Evolutionary conservation across 1,140 invertebrate genomes (phyloP), one percentile per base, ranked within the genome.

Genomic region (Drosophila lacertosa): DNA sequence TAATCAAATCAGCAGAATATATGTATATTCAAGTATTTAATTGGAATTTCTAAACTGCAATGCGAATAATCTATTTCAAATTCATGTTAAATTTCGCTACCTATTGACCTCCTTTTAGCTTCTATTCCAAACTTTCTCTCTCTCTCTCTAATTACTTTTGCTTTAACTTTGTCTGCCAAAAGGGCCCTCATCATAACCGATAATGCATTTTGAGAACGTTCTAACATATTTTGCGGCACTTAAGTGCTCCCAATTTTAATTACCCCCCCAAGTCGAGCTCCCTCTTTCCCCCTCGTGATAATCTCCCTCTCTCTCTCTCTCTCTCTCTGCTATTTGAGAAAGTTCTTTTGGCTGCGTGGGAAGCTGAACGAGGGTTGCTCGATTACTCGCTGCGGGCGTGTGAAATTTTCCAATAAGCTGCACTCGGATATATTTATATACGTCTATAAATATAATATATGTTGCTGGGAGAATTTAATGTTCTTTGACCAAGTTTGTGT

Each of bases 381-480:
- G 26, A 26, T 18, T 44, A 39, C 45, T 47, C 35, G 33, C 71
- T 81, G 81, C 81, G 68, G 68, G 81, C 82, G 82, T 86, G 81
- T 88, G 82, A 84, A 86, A 81, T 68, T 77, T 88, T 66, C 69
- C 82, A 74, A 88, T 86, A 74, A 77, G 57, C 76, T 88, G 82
- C 82, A 81, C 51, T 84, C 60, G 35, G 32, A n/a, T n/a, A n/a
- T n/a, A n/a, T n/a, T n/a, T n/a, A n/a, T n/a, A n/a, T n/a, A n/a
- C n/a, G n/a, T n/a, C n/a, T n/a, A n/a, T n/a, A n/a, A n/a, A n/a
- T n/a, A n/a, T n/a, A n/a, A n/a, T n/a, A n/a, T n/a, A n/a, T n/a
- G n/a, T n/a, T n/a, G n/a, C n/a, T n/a, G n/a, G n/a, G n/a, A n/a
- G n/a, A n/a, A n/a, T n/a, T n/a, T n/a, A n/a, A n/a, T n/a, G 22